Base-by-base conservation (phyloP, 64 coral and sea anemone genomes). In the Actinia equina region DNA sequence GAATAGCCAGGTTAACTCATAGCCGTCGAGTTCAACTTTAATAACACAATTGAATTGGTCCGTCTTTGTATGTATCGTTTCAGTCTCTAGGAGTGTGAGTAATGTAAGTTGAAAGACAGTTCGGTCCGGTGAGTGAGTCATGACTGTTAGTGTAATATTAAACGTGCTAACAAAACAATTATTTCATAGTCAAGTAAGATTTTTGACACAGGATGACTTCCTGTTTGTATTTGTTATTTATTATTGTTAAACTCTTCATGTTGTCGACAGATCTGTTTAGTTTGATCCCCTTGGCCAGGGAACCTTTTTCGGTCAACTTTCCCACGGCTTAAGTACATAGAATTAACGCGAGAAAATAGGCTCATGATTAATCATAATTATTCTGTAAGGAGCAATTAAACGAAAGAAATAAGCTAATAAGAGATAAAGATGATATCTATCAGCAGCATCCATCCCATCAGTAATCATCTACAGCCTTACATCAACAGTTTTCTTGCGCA, bases 321-420 rank as follows among this genome's bases (percentile, higher is more conserved):
- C 78, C 78, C 78, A 81, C 78, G 78, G 78, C 17, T 79, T 81
- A 74, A 74, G 69, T 74, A 74, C 69, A 74, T 74, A 74, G 69
- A 41, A 74, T 74, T 74, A 74, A 25, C 30, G 18, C 20, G 2
- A 30, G 26, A 74, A 37, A 37, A 37, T 37, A 37, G 30, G 30
- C 30, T 37, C 30, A 37, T 37, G 30, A 37, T 37, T 37, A 37
- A 37, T 37, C 30, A 37, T 60, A 60, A 15, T 19, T 60, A 60
- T 49, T 49, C 26, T 69, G 63, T 69, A 23, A 69, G 22, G n/a
- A 20, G n/a, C 63, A 69, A 23, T 69, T 69, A 23, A 60, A 18
- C 59, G 59, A 60, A 60, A 18, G 59, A 19, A 60, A 60, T 60
- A 60, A 60, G 17, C 17, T 60, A 60, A 60, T 65, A 65, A 23